Conservation (phyloP, 35 echinoderm and acorn worm genomes). For the Amphiura filiformis region DNA sequence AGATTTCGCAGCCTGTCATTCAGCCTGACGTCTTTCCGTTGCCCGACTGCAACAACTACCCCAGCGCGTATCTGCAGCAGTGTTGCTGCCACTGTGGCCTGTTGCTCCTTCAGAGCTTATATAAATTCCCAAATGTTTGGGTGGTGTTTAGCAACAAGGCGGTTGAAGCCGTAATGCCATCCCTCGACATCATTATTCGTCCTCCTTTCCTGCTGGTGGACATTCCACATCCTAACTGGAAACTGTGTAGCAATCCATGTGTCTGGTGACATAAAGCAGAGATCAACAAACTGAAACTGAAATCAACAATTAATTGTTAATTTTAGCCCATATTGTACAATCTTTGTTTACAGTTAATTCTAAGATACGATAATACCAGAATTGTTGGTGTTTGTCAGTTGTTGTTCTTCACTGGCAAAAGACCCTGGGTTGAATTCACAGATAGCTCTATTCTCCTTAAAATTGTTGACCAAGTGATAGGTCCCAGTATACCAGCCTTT, state of each 20-base stretch:
- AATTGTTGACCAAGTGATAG: too few species aligned
- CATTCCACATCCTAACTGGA: neutral
- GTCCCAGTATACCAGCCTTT: too few species aligned
- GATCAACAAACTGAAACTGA: too few species aligned
- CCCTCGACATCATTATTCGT: neutral
- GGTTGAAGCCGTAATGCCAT: neutral
- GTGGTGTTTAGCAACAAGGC: neutral
- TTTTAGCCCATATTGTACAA: too few species aligned
- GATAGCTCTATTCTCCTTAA: too few species aligned
- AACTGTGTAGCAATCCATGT: neutral
- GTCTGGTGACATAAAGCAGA: neutral
- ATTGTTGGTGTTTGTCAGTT: too few species aligned
- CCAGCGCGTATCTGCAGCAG: neutral
- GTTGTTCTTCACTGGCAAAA: too few species aligned
- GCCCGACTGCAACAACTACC: neutral
- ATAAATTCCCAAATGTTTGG: neutral
- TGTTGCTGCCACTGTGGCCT: neutral
- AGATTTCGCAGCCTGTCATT: neutral
- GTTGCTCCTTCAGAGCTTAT: neutral
- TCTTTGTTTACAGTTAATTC: too few species aligned
- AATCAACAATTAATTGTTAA: too few species aligned
- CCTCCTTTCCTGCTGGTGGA: neutral
- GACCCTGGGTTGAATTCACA: too few species aligned
- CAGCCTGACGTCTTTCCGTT: neutral
- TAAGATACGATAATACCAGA: too few species aligned